These are phyloP conservation scores for Thaumatotibia leucotreta DNA, from an alignment of 1,140 invertebrate species.

Conservation along the genomic window DNA sequence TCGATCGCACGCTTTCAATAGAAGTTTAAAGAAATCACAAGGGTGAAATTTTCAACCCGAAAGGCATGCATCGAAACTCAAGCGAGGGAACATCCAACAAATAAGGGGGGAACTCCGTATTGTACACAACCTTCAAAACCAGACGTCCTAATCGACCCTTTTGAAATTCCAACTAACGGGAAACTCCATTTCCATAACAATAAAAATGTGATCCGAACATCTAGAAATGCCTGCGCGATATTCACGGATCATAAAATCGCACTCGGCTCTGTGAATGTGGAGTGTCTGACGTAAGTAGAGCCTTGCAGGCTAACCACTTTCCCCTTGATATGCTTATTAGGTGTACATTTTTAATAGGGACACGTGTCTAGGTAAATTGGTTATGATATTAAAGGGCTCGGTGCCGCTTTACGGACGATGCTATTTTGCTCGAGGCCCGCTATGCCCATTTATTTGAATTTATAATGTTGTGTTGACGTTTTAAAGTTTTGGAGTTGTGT, in stretches of 20 bases:
- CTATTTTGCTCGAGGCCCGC: conserved; percentile 37
- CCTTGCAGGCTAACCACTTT: conserved; percentile 24
- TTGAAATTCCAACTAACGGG: conserved; percentile 73
- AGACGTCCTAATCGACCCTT: conserved; percentile 74
- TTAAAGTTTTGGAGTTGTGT: conserved; percentile 1
- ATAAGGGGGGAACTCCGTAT: conserved; percentile 54
- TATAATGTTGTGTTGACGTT: neutral
- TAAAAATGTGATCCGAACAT: conserved; percentile 74
- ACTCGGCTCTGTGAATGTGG: conserved; percentile 47
- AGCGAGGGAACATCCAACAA: conserved; percentile 55
- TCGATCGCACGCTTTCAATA: conserved; percentile 55
- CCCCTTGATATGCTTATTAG: conserved; percentile 22
- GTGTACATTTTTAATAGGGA: conserved; percentile 18
- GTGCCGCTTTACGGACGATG: conserved; percentile 40
- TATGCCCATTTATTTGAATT: conserved; percentile 7
- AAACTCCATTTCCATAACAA: conserved; percentile 76
- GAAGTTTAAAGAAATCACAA: conserved; percentile 50
- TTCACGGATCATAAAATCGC: conserved; percentile 75
- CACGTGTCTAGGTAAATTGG: conserved; percentile 55
- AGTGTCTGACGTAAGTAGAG: conserved; percentile 59
- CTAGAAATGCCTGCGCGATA: conserved; percentile 74
- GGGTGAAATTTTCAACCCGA: conserved; percentile 45
- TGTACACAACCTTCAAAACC: conserved; percentile 70
- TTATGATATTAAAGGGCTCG: conserved; percentile 42
- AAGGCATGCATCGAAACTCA: conserved; percentile 35